Evolutionary conservation across 1,140 invertebrate genomes (phyloP), one percentile per base, ranked within the genome.

Genomic region (Manduca sexta): DNA sequence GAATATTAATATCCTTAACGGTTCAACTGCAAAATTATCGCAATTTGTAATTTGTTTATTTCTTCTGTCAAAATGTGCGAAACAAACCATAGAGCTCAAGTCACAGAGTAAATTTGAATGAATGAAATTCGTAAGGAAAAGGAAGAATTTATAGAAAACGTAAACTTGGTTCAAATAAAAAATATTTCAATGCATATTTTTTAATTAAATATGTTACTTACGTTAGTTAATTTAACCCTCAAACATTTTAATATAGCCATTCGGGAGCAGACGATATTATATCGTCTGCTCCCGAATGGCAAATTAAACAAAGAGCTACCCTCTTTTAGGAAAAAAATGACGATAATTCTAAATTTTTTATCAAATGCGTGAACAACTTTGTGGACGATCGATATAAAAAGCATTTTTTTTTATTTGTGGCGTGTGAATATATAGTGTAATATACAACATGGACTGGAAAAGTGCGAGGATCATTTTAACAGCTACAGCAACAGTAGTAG

Each of bases 371-470:
- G 78, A 48, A 71, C 63, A 69, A 66, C 51, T 78, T 75, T 74
- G 77, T 80, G 72, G 70, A 73, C 65, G 53, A 37, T 50, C 52
- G 39, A 58, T 52, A 46, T 14, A 29, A 30, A 49, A 33, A 54
- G 42, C 45, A 34, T 46, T 8, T 17, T 47, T 58, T 52, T 64
- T 40, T 50, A 54, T 53, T 59, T 55, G 46, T 59, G 49, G 31
- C 44, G 31, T 46, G 18, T 44, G 45, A 47, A 53, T 34, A 56
- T 52, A 39, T 49, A 48, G 16, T 50, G 38, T 41, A 42, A 30
- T 43, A 8, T 37, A 34, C 12, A 47, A 75, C 7, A 85, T 85
- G 82, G 66, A 80, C 60, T 85, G 79, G 79, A 82, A 71, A 68
- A 77, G 71, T 64, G 68, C 71, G 30, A 79, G 72, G 39, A 60